These are phyloP conservation scores for Anthopleura xanthogrammica DNA, from an alignment of 92 coral and sea anemone genomes.

Conservation along the genomic window DNA sequence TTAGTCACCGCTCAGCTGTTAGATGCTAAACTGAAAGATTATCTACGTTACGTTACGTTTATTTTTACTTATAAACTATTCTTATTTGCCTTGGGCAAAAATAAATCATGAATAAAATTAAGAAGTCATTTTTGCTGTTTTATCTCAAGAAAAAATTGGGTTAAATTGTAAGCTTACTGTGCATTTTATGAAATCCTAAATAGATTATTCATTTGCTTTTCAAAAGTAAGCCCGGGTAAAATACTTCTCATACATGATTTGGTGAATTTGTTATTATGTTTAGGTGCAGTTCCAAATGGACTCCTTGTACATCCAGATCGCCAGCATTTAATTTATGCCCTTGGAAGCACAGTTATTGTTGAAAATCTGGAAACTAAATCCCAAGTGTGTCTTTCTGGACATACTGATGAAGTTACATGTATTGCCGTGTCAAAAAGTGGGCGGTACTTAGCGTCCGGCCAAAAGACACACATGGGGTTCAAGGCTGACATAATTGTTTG, in stretches of 20 bases:
- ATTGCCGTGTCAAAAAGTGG: conserved; percentile 96
- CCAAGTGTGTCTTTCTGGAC: conserved; percentile 80
- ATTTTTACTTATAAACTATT: no score
- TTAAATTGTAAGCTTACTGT: no score
- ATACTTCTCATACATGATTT: no score
- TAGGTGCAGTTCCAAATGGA: conserved; percentile 90
- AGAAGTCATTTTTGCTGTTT: no score
- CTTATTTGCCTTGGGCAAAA: no score
- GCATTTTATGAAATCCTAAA: no score
- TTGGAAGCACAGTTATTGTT: conserved; percentile 88
- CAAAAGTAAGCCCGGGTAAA: not conserved
- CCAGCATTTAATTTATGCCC: conserved; percentile 89
- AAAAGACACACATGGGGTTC: conserved; percentile 98
- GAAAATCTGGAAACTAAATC: conserved; percentile 64
- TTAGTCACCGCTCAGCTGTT: not conserved
- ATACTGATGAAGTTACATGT: conserved; percentile 92
- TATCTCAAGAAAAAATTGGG: no score
- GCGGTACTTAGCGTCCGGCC: conserved; percentile 88
- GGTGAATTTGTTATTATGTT: not conserved
- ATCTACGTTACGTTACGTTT: no score
- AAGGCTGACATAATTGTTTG: conserved; percentile 91
- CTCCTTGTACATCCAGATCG: conserved; percentile 89
- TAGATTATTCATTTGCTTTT: not conserved
- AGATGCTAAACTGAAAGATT: no score
- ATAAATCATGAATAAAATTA: no score